Evolutionary conservation across 2,888 invertebrate genomes (phyloP).

Genomic region (Trachelus troglodyta): DNA sequence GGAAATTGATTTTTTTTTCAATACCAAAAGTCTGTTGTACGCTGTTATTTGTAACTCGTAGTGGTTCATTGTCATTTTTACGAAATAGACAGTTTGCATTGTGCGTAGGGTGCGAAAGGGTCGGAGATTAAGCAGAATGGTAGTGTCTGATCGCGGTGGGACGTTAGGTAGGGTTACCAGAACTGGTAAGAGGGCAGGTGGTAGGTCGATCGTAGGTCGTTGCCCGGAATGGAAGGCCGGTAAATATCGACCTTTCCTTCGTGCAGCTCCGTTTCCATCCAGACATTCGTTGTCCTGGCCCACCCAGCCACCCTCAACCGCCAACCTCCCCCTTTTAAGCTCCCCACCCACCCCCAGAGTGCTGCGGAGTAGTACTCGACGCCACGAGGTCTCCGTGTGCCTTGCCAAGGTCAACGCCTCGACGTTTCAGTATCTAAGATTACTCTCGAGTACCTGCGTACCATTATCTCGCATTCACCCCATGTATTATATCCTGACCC

Average conservation of each 20-base stretch:
- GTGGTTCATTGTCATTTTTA: no score
- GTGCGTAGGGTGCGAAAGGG: no score
- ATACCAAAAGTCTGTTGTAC: no score
- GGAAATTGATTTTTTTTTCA: no score
- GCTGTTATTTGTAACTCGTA: no score
- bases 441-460: no score
- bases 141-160: no score
- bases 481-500: no score
- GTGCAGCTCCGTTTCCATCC: conserved; percentile 32
- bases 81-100: no score
- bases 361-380: conserved; percentile 38
- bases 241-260: conserved; percentile 59
- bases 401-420: conserved; percentile 49
- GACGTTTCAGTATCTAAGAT: conserved; percentile 29
- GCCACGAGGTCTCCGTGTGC: conserved; percentile 46
- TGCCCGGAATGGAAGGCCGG: conserved; percentile 55
- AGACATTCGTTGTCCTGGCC: conserved; percentile 43
- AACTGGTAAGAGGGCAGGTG: conserved; percentile 12
- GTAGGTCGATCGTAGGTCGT: conserved; percentile 48
- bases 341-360: conserved; percentile 29
- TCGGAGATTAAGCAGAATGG: no score
- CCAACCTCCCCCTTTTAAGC: conserved; percentile 1
- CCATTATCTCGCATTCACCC: no score
- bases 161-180: no score
- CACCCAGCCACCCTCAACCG: not conserved